Evolutionary conservation across 2,888 invertebrate genomes (phyloP).

Genomic region (Lamellibrachia satsuma): DNA sequence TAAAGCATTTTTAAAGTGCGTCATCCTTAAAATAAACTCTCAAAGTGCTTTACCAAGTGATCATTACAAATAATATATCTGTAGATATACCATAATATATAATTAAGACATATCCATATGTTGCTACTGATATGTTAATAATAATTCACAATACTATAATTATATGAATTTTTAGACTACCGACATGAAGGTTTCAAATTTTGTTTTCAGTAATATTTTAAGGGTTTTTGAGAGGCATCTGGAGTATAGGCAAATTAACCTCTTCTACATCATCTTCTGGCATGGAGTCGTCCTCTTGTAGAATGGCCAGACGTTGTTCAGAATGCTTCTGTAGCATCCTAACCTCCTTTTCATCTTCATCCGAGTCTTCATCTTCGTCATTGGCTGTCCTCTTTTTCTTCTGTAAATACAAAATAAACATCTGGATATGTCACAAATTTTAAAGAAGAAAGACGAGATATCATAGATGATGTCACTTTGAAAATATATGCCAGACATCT

Average conservation of each 20-base stretch:
- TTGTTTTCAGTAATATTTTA: not conserved
- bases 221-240: not conserved
- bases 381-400: not conserved
- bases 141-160: not conserved
- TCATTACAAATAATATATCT: too few relatives aligned
- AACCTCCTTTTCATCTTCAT: constrained; percentile 48
- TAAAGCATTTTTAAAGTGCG: too few relatives aligned
- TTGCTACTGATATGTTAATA: not conserved
- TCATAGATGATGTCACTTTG: not conserved
- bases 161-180: too few relatives aligned
- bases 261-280: constrained; percentile 58
- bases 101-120: not conserved
- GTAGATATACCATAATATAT: not conserved
- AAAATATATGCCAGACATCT: not conserved
- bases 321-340: constrained; percentile 57
- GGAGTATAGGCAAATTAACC: constrained; percentile 39
- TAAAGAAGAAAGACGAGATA: not conserved
- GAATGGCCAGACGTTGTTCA: constrained; percentile 55
- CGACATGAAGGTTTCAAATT: too few relatives aligned
- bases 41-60: too few relatives aligned
- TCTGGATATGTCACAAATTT: not conserved
- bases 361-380: constrained; percentile 58
- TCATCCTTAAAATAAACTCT: too few relatives aligned
- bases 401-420: not conserved
- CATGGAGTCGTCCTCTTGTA: constrained; percentile 56